A percentile compares a stretch with the other conserved stretches of the same genome.
phyloP scores from a whole-genome alignment of 2,113 vertebrate genomes.

The Onychostruthus taczanowskii region DNA sequence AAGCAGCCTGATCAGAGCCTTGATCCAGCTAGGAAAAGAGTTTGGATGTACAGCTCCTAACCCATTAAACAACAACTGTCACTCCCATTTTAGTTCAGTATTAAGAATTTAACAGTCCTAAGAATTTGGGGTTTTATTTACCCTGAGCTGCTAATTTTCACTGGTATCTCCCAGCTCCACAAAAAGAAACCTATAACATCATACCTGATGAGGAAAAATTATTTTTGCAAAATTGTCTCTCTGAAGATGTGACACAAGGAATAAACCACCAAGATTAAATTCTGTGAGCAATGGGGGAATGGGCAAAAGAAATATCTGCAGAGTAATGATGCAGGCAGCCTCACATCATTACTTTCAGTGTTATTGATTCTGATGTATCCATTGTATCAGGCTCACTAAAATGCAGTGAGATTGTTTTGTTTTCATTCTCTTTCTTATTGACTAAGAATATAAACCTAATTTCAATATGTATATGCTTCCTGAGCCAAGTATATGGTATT shows the following conservation, averaged over 20 bases:
- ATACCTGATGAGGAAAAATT: not conserved
- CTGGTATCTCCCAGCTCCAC: not conserved
- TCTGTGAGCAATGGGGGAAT: not conserved
- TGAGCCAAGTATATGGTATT: not conserved
- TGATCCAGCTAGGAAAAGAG: not conserved
- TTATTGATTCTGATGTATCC: constrained; percentile 42
- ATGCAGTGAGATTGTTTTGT: constrained; percentile 22
- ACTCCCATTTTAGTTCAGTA: not conserved
- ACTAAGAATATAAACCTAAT: constrained; percentile 11
- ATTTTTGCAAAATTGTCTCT: not conserved
- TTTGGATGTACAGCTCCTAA: not conserved
- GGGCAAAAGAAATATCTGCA: not conserved
- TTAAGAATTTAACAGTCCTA: not conserved
- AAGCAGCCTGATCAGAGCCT: not conserved
- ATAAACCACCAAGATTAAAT: constrained; percentile 4
- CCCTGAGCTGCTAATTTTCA: not conserved
- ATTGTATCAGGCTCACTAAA: constrained; percentile 16
- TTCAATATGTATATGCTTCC: not conserved
- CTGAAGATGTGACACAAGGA: not conserved
- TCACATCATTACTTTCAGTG: constrained; percentile 55
- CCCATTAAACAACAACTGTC: not conserved
- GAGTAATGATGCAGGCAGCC: constrained; percentile 46
- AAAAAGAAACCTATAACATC: not conserved
- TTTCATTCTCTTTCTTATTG: constrained; percentile 20
- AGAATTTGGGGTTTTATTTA: not conserved